Evolutionary conservation across 2,888 invertebrate genomes (phyloP), one percentile per base, ranked within the genome.

Genomic region (Ophion ellenae): DNA sequence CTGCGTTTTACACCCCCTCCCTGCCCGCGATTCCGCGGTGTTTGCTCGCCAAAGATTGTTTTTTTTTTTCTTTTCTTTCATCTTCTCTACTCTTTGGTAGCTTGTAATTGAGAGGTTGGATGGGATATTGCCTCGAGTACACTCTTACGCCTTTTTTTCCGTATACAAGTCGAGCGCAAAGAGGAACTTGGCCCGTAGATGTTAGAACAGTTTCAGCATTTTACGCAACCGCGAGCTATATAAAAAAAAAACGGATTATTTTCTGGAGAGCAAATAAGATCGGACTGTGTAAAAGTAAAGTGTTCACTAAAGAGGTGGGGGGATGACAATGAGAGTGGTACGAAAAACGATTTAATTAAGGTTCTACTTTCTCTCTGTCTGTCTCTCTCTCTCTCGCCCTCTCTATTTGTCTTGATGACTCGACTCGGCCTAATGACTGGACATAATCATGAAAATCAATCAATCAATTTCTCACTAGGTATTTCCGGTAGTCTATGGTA

Each of bases 1-100:
- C 53, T 64, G 28, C 90, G 90, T 90, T 93, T 92, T 90, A 91
- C 91, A 92, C 92, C 91, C 90, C 83, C 53, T 47, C 32, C 75
- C 6, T 40, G 40, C 40, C 40, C 40, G 1, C 40, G 9, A 59
- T 40, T 69, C 45, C 67, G 17, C 66, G 6, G 36, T 75, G 63
- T 81, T 74, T 32, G 53, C 57, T 64, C 64, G 40, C n/a, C 14
- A 53, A 73, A 24, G 57, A 53, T 53, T 70, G 9, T 40, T 61
- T 79, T 59, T 53, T 61, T n/a, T 20, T 74, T 57, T 57, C 64
- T n/a, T 10, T 24, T 17, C 63, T 57, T 57, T 40, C 20, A 67
- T 64, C 47, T 66, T 64, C 17, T 53, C 11, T 69, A 47, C 32
- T 71, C 36, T 57, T 32, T 20, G 45, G 32, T 3, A 47, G 36